A percentile compares a stretch with the other conserved stretches of the same genome.
Conservation (phyloP, 2,113 vertebrate species). For the Pteronura brasiliensis region DNA sequence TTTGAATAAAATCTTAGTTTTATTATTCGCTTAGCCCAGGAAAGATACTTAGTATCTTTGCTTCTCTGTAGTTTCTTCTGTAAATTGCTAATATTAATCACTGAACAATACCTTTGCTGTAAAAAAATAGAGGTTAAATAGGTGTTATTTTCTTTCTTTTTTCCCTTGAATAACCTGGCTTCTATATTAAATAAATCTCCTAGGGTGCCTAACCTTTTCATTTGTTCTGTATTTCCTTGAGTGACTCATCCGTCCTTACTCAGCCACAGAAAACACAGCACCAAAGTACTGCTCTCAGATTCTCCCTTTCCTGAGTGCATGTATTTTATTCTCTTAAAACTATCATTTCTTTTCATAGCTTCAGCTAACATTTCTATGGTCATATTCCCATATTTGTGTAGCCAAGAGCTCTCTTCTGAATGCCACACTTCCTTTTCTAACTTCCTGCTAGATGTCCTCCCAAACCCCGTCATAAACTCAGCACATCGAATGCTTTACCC, state of each 20-base stretch:
- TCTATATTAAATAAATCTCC: not conserved
- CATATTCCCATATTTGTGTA: not conserved
- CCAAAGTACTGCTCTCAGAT: not conserved
- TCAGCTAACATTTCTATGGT: not conserved
- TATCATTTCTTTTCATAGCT: not conserved
- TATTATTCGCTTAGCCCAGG: not conserved
- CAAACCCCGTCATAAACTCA: not conserved
- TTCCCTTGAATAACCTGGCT: not conserved
- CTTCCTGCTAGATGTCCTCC: not conserved
- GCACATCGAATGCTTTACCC: rapidly evolving
- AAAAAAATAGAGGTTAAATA: not conserved
- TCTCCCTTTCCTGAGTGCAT: not conserved
- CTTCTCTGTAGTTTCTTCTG: not conserved
- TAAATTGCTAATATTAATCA: not conserved
- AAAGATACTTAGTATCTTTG: not conserved
- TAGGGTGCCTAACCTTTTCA: not conserved
- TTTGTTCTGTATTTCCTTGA: not conserved
- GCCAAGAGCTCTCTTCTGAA: not conserved
- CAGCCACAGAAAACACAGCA: not conserved
- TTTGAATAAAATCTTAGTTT: not conserved
- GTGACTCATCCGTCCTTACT: not conserved
- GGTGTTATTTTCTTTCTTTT: not conserved
- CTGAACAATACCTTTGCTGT: not conserved
- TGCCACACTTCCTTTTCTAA: not conserved
- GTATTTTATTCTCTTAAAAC: not conserved